Percentiles rank a stretch among this genome's conserved stretches.
These are phyloP conservation scores for Clarias gariepinus DNA, from an alignment of 2,113 vertebrate species.

Conservation along the genomic window DNA sequence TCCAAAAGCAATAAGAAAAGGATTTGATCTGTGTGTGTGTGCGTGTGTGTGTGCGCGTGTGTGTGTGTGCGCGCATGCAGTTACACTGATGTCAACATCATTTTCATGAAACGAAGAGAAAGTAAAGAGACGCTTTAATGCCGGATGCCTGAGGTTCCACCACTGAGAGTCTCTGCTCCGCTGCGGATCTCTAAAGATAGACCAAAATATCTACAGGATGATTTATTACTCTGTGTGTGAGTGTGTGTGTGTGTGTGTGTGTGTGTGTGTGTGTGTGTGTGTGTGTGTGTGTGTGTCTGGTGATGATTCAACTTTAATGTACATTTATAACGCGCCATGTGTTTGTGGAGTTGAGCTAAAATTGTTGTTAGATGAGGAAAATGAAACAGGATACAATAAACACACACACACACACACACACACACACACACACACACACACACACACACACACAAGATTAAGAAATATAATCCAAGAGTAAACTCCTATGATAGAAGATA, in stretches of 20 bases:
- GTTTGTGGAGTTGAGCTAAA: constrained; percentile 7
- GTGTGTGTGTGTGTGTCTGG: background rate
- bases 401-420: background rate
- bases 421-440: background rate
- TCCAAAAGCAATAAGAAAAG: background rate
- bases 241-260: background rate
- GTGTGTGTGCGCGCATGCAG: background rate
- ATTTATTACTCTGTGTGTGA: constrained; percentile 30
- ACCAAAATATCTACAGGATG: background rate
- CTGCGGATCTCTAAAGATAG: background rate
- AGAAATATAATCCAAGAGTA: no score
- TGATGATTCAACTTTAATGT: constrained; percentile 19
- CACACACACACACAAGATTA: no score
- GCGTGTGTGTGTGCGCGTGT: background rate
- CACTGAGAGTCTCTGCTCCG: background rate
- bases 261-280: background rate
- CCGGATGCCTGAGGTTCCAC: background rate
- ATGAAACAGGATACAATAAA: constrained; percentile 21
- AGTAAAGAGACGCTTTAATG: background rate
- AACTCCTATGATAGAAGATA: no score
- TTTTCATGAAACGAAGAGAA: background rate
- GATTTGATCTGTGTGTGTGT: background rate
- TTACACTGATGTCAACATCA: background rate
- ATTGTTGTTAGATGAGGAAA: constrained; percentile 16
- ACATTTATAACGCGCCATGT: constrained; percentile 7